phyloP scores from a whole-genome alignment of 2,113 vertebrate species.

The Struthio camelus region DNA sequence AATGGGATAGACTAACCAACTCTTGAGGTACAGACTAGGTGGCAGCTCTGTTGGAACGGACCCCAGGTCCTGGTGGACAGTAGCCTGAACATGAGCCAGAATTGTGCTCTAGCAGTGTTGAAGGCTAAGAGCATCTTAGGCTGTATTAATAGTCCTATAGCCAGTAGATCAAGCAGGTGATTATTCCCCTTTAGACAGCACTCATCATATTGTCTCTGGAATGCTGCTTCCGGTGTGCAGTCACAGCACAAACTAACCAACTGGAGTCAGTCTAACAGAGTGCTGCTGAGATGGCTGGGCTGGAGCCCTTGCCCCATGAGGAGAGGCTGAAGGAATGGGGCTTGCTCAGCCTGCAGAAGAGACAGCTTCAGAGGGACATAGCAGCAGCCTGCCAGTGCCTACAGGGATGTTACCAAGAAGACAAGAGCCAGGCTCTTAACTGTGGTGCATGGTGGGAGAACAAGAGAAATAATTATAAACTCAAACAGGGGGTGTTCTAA shows the following conservation, averaged over 20 bases:
- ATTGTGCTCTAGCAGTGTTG: neutral
- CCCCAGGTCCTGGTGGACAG: neutral
- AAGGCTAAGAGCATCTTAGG: neutral
- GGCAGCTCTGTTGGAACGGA: neutral
- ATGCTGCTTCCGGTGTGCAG: neutral
- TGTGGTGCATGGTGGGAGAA: neutral
- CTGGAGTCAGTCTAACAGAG: neutral
- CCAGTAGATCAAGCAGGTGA: neutral
- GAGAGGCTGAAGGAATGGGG: neutral
- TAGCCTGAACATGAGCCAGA: neutral
- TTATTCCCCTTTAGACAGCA: neutral
- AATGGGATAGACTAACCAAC: neutral
- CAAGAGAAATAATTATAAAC: neutral
- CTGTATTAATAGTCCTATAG: neutral
- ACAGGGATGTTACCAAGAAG: neutral
- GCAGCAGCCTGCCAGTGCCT: neutral
- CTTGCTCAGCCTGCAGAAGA: neutral
- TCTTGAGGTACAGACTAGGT: neutral
- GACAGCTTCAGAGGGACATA: neutral
- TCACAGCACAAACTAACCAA: neutral
- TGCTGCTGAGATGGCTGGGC: neutral
- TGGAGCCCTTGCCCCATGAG: neutral
- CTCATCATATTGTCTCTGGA: neutral
- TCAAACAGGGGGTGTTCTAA: neutral
- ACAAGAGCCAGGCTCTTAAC: neutral